These are phyloP conservation scores for Conopomorpha cramerella DNA, from an alignment of 1,140 invertebrate species.

Conservation along the genomic window DNA sequence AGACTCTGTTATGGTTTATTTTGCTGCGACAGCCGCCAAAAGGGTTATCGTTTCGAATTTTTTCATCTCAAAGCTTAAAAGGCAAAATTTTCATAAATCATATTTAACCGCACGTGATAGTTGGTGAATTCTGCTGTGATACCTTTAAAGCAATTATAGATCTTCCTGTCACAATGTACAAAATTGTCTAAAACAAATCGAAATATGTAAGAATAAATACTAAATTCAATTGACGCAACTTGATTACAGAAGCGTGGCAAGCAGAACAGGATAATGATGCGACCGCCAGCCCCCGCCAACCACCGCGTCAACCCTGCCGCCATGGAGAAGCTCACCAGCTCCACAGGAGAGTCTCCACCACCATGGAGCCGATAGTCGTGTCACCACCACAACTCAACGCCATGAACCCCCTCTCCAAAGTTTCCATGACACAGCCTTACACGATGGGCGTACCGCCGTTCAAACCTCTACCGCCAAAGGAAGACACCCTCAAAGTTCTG, in stretches of 20 bases:
- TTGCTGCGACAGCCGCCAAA: too few relatives aligned
- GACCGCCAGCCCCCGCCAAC: slow-evolving; percentile 22
- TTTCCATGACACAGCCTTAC: slow-evolving; percentile 59
- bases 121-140: too few relatives aligned
- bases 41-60: too few relatives aligned
- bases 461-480: slow-evolving; percentile 72
- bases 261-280: slow-evolving; percentile 50
- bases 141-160: too few relatives aligned
- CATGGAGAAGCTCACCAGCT: slow-evolving; percentile 39
- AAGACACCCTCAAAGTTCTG: slow-evolving; percentile 44
- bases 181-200: too few relatives aligned
- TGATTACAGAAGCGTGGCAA: slow-evolving; percentile 50
- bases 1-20: too few relatives aligned
- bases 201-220: too few relatives aligned
- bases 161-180: too few relatives aligned
- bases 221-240: too few relatives aligned
- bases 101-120: too few relatives aligned
- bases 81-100: too few relatives aligned
- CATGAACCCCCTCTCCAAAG: slow-evolving; percentile 20
- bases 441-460: slow-evolving; percentile 71
- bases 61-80: too few relatives aligned
- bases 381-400: slow-evolving; percentile 11
- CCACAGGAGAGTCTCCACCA: slow-evolving; percentile 27
- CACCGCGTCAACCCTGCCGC: slow-evolving; percentile 35
- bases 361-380: slow-evolving; percentile 41